Evolutionary conservation across 1,140 invertebrate species (phyloP).

Genomic region (Drusus annulatus): DNA sequence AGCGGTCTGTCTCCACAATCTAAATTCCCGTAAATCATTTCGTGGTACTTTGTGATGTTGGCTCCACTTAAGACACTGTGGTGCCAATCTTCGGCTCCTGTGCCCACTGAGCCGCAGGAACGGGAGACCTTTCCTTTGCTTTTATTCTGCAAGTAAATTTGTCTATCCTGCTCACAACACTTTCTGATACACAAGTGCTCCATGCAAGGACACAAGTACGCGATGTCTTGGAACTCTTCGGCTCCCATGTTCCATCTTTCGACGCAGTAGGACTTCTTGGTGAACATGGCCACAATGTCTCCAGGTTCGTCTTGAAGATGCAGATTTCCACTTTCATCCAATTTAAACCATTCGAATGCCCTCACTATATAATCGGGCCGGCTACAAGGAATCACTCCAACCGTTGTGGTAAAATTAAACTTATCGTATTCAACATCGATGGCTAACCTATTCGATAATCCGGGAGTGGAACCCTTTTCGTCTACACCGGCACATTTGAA

Average conservation of each 20-base stretch:
- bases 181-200: slow-evolving; percentile 46
- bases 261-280: slow-evolving; percentile 29
- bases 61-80: slow-evolving; percentile 13
- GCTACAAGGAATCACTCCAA: slow-evolving; percentile 30
- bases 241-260: slow-evolving; percentile 15
- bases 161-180: slow-evolving; percentile 12
- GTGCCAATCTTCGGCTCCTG: slow-evolving; percentile 26
- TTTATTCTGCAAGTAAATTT: slow-evolving; percentile 10
- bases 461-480: not conserved
- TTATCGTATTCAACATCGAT: slow-evolving; percentile 29
- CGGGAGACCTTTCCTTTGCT: not conserved
- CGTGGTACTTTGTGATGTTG: not conserved
- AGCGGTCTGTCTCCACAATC: slow-evolving; percentile 2
- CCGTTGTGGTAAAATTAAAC: slow-evolving; percentile 28
- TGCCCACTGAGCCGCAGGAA: not conserved
- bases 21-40: slow-evolving; percentile 6
- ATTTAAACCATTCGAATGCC: slow-evolving; percentile 16
- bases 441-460: not conserved
- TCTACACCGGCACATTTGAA: slow-evolving; percentile 15
- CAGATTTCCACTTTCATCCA: slow-evolving; percentile 32
- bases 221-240: not conserved
- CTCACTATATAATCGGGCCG: slow-evolving; percentile 10
- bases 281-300: not conserved
- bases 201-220: slow-evolving; percentile 38
- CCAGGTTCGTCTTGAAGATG: slow-evolving; percentile 15